Evolutionary conservation across 2,113 vertebrate genomes (phyloP), one percentile per base, ranked within the genome.

Genomic region (Strix aluco): DNA sequence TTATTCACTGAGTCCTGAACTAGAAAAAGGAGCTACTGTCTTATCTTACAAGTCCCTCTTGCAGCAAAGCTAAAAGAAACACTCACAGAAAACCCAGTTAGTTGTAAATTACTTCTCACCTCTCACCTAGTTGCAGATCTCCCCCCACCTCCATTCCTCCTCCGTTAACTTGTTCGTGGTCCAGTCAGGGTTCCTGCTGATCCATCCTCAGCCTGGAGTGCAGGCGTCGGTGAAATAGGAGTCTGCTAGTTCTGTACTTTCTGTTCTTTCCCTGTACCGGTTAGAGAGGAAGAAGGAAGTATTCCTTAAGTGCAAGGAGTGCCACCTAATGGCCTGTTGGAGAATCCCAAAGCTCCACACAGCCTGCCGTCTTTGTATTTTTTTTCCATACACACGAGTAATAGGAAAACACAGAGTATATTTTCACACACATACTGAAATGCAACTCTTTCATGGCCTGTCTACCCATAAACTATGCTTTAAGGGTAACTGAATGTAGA

Each of bases 381-480:
- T 51, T 51, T 59, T 32, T 8, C 26, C 8, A 4, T 14, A 6
- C 6, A 22, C 30, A 26, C 0, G 1, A 61, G 8, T 38, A 13
- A 13, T 5, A 2, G 10, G 36, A 61, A 54, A 78, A n/a, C 40
- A 58, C 6, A 1, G 16, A n/a, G 16, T 0, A 0, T 46, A 15
- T 75, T 63, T 63, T n/a, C 67, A 70, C 27, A 14, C 15, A 4
- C 20, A 3, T 0, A 32, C 8, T 22, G 78, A 85, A 86, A 55
- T 11, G 14, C 34, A 19, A 52, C 13, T 27, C 44, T 52, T 32
- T 20, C 46, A 2, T 2, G 21, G 46, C n/a, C 55, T 42, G 13
- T 23, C 59, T 46, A 26, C 22, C 19, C 70, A 3, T 16, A 55
- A 79, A 30, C 36, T 15, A 46, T 14, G 6, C 15, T 85, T 51